These are phyloP conservation scores for Melanerpes formicivorus DNA, from an alignment of 2,113 vertebrate species.

Conservation along the genomic window DNA sequence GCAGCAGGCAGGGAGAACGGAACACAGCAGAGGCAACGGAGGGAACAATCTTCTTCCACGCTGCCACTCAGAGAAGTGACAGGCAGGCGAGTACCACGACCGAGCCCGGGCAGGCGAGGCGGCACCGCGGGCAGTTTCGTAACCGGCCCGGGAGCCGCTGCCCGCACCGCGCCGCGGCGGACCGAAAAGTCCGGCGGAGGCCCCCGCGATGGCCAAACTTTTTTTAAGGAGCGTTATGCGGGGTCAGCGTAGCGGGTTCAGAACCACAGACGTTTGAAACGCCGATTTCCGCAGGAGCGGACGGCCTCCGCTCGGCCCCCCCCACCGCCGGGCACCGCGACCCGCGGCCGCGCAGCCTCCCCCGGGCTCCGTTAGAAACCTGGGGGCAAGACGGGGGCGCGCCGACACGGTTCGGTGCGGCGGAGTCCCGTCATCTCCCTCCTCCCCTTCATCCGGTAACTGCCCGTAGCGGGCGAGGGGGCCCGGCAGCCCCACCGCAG, in stretches of 20 bases:
- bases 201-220: background rate
- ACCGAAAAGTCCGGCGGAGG: background rate
- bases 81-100: background rate
- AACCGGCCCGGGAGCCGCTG: background rate
- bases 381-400: no score
- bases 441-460: background rate
- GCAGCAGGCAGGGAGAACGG: background rate
- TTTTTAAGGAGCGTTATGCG: no score
- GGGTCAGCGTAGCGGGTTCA: background rate
- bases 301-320: background rate
- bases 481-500: background rate
- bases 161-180: background rate
- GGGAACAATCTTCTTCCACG: background rate
- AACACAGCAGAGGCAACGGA: background rate
- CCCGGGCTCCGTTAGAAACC: background rate
- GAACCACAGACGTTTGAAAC: background rate
- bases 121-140: background rate
- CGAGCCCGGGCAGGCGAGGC: background rate
- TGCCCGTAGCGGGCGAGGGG: background rate
- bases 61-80: background rate
- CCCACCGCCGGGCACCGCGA: background rate
- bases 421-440: background rate
- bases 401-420: rapidly evolving
- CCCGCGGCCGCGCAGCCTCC: background rate
- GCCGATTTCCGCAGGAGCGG: background rate